phyloP scores from a whole-genome alignment of 1,140 invertebrate species.

The Cardiocondyla obscurior region DNA sequence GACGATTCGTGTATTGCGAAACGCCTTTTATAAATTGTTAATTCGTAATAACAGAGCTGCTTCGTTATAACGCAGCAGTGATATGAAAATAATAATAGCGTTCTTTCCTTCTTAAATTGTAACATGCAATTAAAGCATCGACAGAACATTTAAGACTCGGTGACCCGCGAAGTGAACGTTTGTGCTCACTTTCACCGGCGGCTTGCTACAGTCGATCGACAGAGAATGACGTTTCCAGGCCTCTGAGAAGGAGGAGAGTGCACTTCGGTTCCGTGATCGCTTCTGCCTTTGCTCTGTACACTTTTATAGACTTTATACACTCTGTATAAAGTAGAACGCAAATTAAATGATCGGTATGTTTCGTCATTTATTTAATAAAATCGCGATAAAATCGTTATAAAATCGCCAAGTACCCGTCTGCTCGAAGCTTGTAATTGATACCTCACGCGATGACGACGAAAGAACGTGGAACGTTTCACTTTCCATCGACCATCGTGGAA shows the following conservation, averaged over 20 bases:
- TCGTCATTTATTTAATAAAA: not conserved
- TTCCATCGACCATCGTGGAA: not conserved
- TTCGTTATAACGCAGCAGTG: too few species aligned
- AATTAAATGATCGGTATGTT: too few species aligned
- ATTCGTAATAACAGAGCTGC: not conserved
- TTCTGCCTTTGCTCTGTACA: constrained; percentile 11
- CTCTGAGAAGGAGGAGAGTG: constrained; percentile 4
- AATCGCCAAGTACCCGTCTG: not conserved
- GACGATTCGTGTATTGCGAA: constrained; percentile 3
- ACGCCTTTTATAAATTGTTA: not conserved
- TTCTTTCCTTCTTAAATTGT: not conserved
- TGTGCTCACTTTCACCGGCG: constrained; percentile 50
- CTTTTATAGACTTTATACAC: too few species aligned
- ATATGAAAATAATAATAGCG: not conserved
- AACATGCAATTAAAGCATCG: constrained; percentile 20
- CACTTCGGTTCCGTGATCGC: constrained; percentile 1
- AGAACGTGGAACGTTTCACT: not conserved
- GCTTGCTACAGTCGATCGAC: constrained; percentile 40
- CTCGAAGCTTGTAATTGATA: not conserved
- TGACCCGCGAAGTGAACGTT: constrained; percentile 35
- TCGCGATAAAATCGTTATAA: not conserved
- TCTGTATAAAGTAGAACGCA: not conserved
- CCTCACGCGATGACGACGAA: not conserved
- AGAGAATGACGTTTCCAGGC: constrained; percentile 63
- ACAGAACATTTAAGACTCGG: not conserved